phyloP scores from a whole-genome alignment of 2,888 invertebrate species.

The Tenthredo notha region DNA sequence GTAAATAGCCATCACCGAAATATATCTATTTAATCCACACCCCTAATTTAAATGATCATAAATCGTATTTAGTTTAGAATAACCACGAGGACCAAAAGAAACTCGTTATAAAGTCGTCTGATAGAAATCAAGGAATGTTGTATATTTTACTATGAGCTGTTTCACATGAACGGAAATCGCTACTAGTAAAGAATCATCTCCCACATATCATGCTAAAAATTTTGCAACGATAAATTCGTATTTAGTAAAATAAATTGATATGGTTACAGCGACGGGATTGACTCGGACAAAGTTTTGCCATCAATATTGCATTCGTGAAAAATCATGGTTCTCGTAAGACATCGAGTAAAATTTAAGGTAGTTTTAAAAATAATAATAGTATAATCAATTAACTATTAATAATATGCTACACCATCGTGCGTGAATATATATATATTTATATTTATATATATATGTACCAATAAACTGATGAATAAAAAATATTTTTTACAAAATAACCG shows the following conservation, averaged over 20 bases:
- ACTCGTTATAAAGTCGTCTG: not conserved
- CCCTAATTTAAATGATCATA: slow-evolving; percentile 42
- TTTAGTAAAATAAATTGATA: not conserved
- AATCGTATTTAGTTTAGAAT: slow-evolving; percentile 33
- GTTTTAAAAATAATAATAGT: slow-evolving; percentile 24
- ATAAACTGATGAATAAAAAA: slow-evolving; percentile 41
- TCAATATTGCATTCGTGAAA: not conserved
- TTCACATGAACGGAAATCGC: not conserved
- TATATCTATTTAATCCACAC: slow-evolving; percentile 53
- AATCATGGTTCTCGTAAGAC: slow-evolving; percentile 35
- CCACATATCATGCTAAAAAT: not conserved
- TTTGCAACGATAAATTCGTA: not conserved
- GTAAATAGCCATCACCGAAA: slow-evolving; percentile 54
- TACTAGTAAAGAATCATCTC: not conserved
- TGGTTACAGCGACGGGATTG: not conserved
- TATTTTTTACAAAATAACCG: slow-evolving; percentile 29
- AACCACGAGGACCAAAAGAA: not conserved
- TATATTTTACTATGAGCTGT: not conserved
- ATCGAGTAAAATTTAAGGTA: slow-evolving; percentile 12
- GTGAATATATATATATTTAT: no score
- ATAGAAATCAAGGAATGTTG: not conserved
- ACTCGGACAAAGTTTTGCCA: not conserved
- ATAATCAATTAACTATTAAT: slow-evolving; percentile 30
- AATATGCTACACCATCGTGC: not conserved
- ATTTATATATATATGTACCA: slow-evolving; percentile 20